Evolutionary conservation across 2,888 invertebrate species (phyloP).

Genomic region (Octodonta nipae): DNA sequence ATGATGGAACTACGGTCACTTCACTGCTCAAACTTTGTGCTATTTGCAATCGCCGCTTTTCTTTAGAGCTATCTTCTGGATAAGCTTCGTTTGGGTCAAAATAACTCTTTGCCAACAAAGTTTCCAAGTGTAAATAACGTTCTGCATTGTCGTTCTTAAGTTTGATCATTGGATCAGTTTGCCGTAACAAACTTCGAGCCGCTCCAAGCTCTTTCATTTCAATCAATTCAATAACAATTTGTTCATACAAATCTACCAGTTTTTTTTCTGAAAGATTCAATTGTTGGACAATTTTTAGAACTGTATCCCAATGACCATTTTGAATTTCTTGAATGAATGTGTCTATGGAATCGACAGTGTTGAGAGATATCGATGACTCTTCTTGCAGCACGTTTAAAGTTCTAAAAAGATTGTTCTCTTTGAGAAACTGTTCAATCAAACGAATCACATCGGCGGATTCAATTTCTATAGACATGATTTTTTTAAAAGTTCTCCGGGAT

Average conservation of each 20-base stretch:
- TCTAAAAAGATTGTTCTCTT: conserved; percentile 88
- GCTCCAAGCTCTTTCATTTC: conserved; percentile 95
- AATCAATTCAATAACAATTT: conserved; percentile 90
- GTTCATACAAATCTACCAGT: conserved; percentile 94
- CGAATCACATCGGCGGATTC: conserved; percentile 89
- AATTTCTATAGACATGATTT: conserved; percentile 82
- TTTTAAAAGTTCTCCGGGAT: no score
- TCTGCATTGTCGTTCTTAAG: conserved; percentile 94
- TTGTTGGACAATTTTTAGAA: conserved; percentile 90
- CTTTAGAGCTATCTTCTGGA: conserved; percentile 87
- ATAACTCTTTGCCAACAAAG: conserved; percentile 87
- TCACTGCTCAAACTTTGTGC: conserved; percentile 90
- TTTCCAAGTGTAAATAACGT: conserved; percentile 92
- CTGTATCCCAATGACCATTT: conserved; percentile 98
- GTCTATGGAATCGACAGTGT: conserved; percentile 98
- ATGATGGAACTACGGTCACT: conserved; percentile 95
- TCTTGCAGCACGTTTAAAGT: conserved; percentile 89
- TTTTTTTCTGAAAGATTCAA: conserved; percentile 95
- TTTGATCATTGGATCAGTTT: conserved; percentile 96
- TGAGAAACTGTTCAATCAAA: conserved; percentile 93
- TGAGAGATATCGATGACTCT: conserved; percentile 93
- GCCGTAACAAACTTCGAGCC: conserved; percentile 82
- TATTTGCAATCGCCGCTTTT: conserved; percentile 84
- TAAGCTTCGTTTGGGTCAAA: conserved; percentile 98
- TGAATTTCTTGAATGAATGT: conserved; percentile 95